phyloP scores from a whole-genome alignment of 2,888 invertebrate species.

The Miltochrista miniata region DNA sequence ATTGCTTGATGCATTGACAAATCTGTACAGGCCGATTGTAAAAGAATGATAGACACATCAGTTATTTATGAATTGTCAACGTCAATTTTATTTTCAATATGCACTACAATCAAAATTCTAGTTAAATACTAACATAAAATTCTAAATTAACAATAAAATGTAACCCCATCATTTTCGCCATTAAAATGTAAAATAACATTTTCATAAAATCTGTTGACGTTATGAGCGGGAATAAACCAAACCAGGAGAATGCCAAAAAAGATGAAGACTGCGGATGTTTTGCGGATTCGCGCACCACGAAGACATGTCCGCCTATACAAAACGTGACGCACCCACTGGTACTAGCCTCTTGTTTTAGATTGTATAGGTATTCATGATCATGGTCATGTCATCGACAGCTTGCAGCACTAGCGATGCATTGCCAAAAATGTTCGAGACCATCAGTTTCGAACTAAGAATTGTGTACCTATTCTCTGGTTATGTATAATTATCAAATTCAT shows the following conservation, averaged over 20 bases:
- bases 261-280: slow-evolving; percentile 48
- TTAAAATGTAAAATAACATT: slow-evolving; percentile 39
- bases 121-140: slow-evolving; percentile 18
- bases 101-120: slow-evolving; percentile 26
- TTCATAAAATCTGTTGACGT: slow-evolving; percentile 26
- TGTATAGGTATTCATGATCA: too few relatives aligned
- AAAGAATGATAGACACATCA: not conserved
- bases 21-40: slow-evolving; percentile 8
- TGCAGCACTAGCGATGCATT: too few relatives aligned
- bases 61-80: slow-evolving; percentile 12
- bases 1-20: too few relatives aligned
- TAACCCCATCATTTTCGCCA: slow-evolving; percentile 34
- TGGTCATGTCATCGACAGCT: too few relatives aligned
- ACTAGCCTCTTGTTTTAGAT: not conserved
- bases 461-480: too few relatives aligned
- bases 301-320: slow-evolving; percentile 50
- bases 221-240: slow-evolving; percentile 52
- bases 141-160: slow-evolving; percentile 30
- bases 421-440: too few relatives aligned
- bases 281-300: slow-evolving; percentile 38
- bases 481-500: too few relatives aligned
- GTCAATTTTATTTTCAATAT: slow-evolving; percentile 11
- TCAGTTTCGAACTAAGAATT: too few relatives aligned
- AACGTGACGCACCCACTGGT: slow-evolving; percentile 75
- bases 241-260: slow-evolving; percentile 32